Evolutionary conservation across 2,797 vertebrate genomes (phyloP), one percentile per base, ranked within the genome.

Genomic region (Oceanodroma leucorhoa): DNA sequence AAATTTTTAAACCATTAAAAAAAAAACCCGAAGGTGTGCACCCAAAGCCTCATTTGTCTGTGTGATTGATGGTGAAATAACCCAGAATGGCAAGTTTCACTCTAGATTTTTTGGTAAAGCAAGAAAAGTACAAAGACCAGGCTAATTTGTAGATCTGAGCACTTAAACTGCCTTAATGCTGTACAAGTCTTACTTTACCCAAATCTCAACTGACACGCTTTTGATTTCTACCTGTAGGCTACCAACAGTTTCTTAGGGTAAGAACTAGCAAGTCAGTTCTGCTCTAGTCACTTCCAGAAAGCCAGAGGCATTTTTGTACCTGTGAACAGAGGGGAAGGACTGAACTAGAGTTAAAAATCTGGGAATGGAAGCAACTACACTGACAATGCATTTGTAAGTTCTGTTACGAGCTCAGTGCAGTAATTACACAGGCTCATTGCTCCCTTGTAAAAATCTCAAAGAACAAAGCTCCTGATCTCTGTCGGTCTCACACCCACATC

Each of bases 181-280:
- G 30, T 65, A 41, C 30, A 58, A 91, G 26, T 85, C 65, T 69
- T 85, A 45, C 58, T 91, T 86, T 62, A 96, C 21, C 75, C 81
- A 96, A 95, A 97, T 96, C 84, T 85, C 84, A 95, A 87, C 71
- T 96, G 96, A 96, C 96, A 95, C 1, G 71, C 50, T 91, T 95
- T 95, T 91, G 88, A 78, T 93, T 96, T 96, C 94, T 96, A 95
- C 90, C 96, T 96, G 94, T 95, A 97, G 96, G 96, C 95, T 96
- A 96, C 61, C 84, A 95, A 87, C 92, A 94, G 89, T 89, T 97
- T 96, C 86, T 92, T 51, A 85, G 90, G 92, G 92, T 93, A 95
- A 87, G 81, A 96, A 83, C 81, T 89, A 95, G 83, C 92, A 95
- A 97, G 96, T 97, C 96, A 96, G 57, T 95, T 97, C 90, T 94